Percentiles rank a stretch among this genome's conserved stretches.
These are phyloP conservation scores for Lytechinus pictus DNA, from an alignment of 35 echinoderm and acorn worm genomes.

Conservation along the genomic window DNA sequence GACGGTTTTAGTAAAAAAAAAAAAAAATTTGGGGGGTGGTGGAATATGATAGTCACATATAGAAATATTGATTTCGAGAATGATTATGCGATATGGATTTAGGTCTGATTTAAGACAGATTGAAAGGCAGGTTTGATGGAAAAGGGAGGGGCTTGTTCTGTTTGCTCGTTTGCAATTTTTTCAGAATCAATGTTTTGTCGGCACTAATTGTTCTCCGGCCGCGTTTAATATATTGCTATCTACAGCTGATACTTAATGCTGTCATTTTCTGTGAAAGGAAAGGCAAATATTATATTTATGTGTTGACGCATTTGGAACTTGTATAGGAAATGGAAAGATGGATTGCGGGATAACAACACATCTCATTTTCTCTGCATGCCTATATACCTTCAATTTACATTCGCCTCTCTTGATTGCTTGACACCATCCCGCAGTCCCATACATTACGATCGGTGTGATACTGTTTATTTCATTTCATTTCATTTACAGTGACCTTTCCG, in stretches of 20 bases:
- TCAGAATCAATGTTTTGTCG: too few relatives aligned
- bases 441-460: neutral
- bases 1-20: too few relatives aligned
- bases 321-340: neutral
- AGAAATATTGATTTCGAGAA: too few relatives aligned
- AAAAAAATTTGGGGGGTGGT: too few relatives aligned
- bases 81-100: too few relatives aligned
- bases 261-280: neutral
- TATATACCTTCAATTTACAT: neutral
- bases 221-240: too few relatives aligned
- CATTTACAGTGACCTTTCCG: conserved; percentile 1
- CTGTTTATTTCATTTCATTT: neutral
- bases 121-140: too few relatives aligned
- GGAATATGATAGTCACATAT: too few relatives aligned
- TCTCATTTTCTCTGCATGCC: neutral
- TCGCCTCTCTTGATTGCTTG: neutral
- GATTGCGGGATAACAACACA: neutral
- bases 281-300: neutral
- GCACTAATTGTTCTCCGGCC: too few relatives aligned
- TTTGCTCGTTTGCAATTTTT: too few relatives aligned
- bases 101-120: too few relatives aligned
- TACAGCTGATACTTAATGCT: neutral
- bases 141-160: too few relatives aligned
- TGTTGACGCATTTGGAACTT: neutral
- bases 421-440: neutral